A percentile compares a stretch with the other conserved stretches of the same genome.
Evolutionary conservation across 1,140 invertebrate genomes (phyloP).

Genomic region (Magallana gigas): DNA sequence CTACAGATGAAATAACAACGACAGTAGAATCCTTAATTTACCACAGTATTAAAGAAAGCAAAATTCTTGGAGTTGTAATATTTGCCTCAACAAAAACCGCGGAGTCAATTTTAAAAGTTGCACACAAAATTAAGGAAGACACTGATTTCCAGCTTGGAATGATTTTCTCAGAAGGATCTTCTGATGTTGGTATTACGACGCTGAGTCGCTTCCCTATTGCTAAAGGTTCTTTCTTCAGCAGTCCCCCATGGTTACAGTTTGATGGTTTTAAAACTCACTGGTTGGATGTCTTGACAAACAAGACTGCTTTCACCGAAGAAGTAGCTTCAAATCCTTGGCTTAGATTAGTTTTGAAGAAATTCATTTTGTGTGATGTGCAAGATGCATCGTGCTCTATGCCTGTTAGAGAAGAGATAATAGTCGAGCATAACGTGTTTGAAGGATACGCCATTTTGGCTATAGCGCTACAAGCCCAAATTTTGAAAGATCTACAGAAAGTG

Average conservation of each 20-base stretch:
- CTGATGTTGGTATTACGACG: background rate
- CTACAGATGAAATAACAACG: background rate
- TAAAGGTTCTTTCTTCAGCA: slow-evolving; percentile 40
- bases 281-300: slow-evolving; percentile 12
- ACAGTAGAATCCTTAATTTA: background rate
- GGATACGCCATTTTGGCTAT: background rate
- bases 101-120: background rate
- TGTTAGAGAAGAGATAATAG: background rate
- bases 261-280: slow-evolving; percentile 40
- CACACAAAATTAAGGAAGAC: background rate
- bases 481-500: background rate
- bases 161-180: background rate
- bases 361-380: background rate
- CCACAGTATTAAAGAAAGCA: background rate
- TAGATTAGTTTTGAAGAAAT: background rate
- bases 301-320: slow-evolving; percentile 25
- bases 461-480: background rate
- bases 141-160: slow-evolving; percentile 9
- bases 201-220: background rate
- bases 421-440: background rate
- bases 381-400: background rate
- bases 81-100: background rate
- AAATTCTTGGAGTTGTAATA: slow-evolving; percentile 28
- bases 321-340: slow-evolving; percentile 34
- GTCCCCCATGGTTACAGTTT: background rate